Base-by-base conservation (phyloP, 1,140 invertebrate genomes). In the Rhagoletis zephyria region DNA sequence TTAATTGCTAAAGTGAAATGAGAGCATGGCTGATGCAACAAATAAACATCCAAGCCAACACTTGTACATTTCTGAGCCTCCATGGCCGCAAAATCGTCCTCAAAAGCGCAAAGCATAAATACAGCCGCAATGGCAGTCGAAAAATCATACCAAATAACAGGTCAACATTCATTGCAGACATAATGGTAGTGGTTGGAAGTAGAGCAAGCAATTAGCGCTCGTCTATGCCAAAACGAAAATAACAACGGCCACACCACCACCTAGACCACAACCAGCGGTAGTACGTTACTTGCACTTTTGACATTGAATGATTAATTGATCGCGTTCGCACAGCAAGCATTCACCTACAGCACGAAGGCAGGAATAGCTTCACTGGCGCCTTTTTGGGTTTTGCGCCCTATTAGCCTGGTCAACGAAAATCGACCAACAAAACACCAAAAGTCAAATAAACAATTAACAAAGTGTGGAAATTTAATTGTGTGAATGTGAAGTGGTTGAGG, bases 361-460 rank as follows among this genome's bases (percentile, higher is more conserved):
- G 9, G 40, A 7, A n/a, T 30, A 81, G n/a, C 42, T 56, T n/a
- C 48, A 67, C 7, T 81, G 45, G 48, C 30, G n/a, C 6, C n/a
- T 56, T 56, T 56, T 30, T 56, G 4, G 6, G 48, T 19, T 56
- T 56, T 51, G 16, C 48, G 42, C 42, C 40, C 7, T 42, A 81
- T 81, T 81, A 42, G 40, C 5, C 12, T 74, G 74, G 51, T n/a
- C 45, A 81, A 19, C 45, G n/a, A 19, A 56, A 59, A 56, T 16
- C 48, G 48, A 81, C 45, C 51, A 81, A 81, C 51, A 81, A 81
- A n/a, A n/a, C 14, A 16, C n/a, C 48, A 19, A 81, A 81, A 81
- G 74, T 81, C 74, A 59, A 74, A 81, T n/a, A 81, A 81, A 56
- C 74, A 81, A 81, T 81, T 81, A 81, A 19, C 7, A 81, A 81